Evolutionary conservation across 92 coral and sea anemone species (phyloP).

Genomic region (Heteractis magnifica): DNA sequence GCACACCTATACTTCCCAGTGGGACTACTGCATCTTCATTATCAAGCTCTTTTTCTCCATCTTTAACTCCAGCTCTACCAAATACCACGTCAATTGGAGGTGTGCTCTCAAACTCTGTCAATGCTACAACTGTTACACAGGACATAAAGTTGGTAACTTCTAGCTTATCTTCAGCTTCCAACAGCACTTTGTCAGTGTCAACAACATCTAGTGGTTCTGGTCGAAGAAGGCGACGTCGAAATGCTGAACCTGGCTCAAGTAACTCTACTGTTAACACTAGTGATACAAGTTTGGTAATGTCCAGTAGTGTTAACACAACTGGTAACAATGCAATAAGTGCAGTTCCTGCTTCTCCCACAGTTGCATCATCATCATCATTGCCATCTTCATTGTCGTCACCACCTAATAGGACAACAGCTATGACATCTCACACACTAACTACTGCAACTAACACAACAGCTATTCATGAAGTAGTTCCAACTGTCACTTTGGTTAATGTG

Average conservation of each 20-base stretch:
- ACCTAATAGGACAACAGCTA: background rate
- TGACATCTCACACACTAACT: background rate
- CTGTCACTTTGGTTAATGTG: background rate
- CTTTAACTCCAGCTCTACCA: conserved; percentile 1
- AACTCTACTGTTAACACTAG: background rate
- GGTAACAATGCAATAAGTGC: background rate
- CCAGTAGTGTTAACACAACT: background rate
- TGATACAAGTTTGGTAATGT: background rate
- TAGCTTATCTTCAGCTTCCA: background rate
- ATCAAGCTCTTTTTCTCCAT: background rate
- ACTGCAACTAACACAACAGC: background rate
- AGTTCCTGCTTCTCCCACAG: background rate
- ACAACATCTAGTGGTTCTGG: background rate
- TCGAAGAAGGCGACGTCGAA: background rate
- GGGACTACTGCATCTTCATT: background rate
- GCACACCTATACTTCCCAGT: background rate
- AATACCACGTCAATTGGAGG: background rate
- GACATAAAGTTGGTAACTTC: background rate
- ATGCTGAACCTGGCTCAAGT: background rate
- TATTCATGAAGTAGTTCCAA: background rate
- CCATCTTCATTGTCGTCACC: background rate
- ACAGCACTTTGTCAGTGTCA: background rate
- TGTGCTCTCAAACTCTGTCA: background rate
- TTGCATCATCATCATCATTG: background rate
- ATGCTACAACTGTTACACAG: background rate